Percentiles rank a stretch among this genome's conserved stretches.
phyloP scores from a whole-genome alignment of 2,888 invertebrate species.

The Esperia sulphurella region DNA sequence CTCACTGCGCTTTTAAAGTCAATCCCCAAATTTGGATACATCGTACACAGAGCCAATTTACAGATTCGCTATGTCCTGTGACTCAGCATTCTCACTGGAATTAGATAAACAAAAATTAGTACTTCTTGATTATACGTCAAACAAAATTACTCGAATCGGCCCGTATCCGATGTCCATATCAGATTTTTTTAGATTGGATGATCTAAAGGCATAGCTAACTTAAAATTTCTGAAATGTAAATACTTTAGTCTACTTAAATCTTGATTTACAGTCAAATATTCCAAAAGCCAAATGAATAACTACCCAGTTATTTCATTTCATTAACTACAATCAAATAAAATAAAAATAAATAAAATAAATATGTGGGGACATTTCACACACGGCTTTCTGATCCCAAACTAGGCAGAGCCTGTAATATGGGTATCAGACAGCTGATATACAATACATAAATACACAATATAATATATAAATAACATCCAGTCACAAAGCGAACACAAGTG shows the following conservation, averaged over 20 bases:
- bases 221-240: constrained; percentile 25
- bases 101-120: background rate
- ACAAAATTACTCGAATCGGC: constrained; percentile 14
- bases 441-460: no score
- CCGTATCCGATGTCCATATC: constrained; percentile 13
- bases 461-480: no score
- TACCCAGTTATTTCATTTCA: constrained; percentile 24
- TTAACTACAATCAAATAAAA: no score
- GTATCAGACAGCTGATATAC: no score
- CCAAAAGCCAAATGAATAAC: constrained; percentile 24
- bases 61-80: constrained; percentile 15
- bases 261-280: constrained; percentile 26
- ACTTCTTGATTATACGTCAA: constrained; percentile 10
- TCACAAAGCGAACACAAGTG: no score
- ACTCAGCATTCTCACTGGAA: constrained; percentile 12
- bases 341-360: no score
- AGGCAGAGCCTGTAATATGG: no score
- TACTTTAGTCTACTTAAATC: constrained; percentile 20
- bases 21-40: constrained; percentile 15
- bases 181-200: constrained; percentile 3
- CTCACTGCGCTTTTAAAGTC: background rate
- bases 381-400: no score
- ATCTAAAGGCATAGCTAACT: constrained; percentile 15
- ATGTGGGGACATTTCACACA: no score
- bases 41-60: constrained; percentile 9